Conservation (phyloP, 2,797 vertebrate genomes). For the Thripadectes ignobilis region DNA sequence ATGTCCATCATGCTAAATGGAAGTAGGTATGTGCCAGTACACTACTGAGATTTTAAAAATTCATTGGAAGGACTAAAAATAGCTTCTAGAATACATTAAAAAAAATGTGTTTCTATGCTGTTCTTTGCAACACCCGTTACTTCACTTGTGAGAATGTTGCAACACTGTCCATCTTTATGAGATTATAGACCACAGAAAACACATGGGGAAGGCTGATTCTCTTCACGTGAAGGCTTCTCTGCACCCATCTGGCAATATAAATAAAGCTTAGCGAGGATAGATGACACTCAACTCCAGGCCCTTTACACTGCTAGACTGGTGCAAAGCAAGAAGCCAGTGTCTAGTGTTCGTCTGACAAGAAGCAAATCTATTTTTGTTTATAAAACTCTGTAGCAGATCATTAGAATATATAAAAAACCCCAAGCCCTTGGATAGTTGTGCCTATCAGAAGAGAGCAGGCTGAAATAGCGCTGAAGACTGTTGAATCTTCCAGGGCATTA, state of each 20-base stretch:
- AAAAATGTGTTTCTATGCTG: slow-evolving; percentile 50
- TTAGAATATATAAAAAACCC: not conserved
- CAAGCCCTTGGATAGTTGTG: not conserved
- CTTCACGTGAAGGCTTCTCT: slow-evolving; percentile 29
- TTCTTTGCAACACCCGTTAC: slow-evolving; percentile 13
- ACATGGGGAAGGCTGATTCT: slow-evolving; percentile 16
- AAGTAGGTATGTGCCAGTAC: slow-evolving; percentile 30
- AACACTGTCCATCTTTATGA: slow-evolving; percentile 44
- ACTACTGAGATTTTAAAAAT: slow-evolving; percentile 26
- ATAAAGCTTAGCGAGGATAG: slow-evolving; percentile 36
- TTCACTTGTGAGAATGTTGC: slow-evolving; percentile 41
- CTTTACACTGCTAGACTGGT: slow-evolving; percentile 33
- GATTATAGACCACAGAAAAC: slow-evolving; percentile 39
- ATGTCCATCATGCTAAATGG: slow-evolving; percentile 18
- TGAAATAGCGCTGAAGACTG: slow-evolving; percentile 38
- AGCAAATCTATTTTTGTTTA: slow-evolving; percentile 41
- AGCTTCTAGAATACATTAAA: slow-evolving; percentile 50
- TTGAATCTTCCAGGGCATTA: slow-evolving; percentile 72
- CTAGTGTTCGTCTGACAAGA: not conserved
- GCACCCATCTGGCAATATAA: slow-evolving; percentile 57
- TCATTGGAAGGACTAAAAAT: slow-evolving; percentile 48
- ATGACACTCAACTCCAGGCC: slow-evolving; percentile 21
- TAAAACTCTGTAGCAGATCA: not conserved
- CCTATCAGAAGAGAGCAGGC: slow-evolving; percentile 19
- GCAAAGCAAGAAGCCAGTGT: not conserved